A percentile compares a stretch with the other conserved stretches of the same genome.
These are phyloP conservation scores for Steatocranus sp. DNA, from an alignment of 2,797 vertebrate species.

Conservation along the genomic window DNA sequence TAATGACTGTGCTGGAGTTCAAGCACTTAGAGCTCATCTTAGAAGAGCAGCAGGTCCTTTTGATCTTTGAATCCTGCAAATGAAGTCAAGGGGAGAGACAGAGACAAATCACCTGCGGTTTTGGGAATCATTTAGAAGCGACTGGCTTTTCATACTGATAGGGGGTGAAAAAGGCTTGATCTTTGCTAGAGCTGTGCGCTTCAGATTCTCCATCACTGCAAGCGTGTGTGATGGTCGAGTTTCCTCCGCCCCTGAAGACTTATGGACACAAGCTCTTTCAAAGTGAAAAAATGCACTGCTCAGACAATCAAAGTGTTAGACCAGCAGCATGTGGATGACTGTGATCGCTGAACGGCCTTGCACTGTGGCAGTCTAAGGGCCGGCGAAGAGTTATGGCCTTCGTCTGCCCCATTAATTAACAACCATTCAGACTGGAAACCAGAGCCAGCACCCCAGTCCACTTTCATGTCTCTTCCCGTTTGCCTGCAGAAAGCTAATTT, in stretches of 20 bases:
- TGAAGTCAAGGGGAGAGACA: constrained; percentile 58
- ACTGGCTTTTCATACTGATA: constrained; percentile 57
- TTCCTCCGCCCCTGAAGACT: constrained; percentile 12
- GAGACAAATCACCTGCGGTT: constrained; percentile 66
- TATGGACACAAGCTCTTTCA: constrained; percentile 20
- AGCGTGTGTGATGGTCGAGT: constrained; percentile 4
- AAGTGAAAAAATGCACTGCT: constrained; percentile 10
- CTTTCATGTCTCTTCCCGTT: constrained; percentile 74
- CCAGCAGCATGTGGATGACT: constrained; percentile 32
- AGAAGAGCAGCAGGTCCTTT: constrained; percentile 46
- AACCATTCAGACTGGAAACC: constrained; percentile 73
- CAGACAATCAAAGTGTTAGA: constrained; percentile 24
- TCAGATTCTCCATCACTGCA: constrained; percentile 17
- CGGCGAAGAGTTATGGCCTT: constrained; percentile 56
- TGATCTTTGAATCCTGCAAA: constrained; percentile 65
- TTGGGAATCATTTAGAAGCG: constrained; percentile 57
- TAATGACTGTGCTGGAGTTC: constrained; percentile 57
- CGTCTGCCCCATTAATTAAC: constrained; percentile 76
- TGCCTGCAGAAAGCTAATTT: constrained; percentile 66
- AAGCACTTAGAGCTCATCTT: constrained; percentile 66
- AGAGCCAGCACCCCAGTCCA: constrained; percentile 61
- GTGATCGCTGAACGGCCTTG: constrained; percentile 44
- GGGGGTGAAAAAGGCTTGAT: constrained; percentile 68
- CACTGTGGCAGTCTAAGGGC: constrained; percentile 39
- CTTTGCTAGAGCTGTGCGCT: constrained; percentile 27